These are phyloP conservation scores for Climacteris rufus DNA, from an alignment of 2,113 vertebrate species.

Conservation along the genomic window DNA sequence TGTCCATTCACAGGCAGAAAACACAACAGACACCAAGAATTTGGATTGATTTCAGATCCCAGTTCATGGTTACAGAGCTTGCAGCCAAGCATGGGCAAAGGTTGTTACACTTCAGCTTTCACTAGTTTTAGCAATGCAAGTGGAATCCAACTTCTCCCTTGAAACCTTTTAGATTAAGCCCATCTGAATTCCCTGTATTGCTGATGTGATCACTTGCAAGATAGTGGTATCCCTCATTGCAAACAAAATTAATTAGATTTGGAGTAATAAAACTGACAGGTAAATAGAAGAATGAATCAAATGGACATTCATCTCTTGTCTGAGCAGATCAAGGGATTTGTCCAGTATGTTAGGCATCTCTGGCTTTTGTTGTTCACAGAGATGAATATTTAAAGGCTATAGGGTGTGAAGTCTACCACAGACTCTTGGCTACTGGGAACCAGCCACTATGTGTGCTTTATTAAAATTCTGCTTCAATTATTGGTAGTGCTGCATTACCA, in stretches of 20 bases:
- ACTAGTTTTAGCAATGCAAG: neutral
- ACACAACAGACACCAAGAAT: neutral
- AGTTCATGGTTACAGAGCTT: neutral
- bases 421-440: constrained; percentile 28
- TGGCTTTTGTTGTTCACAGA: neutral
- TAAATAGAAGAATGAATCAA: neutral
- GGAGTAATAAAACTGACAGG: neutral
- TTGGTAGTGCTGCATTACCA: constrained; percentile 16
- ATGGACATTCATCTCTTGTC: constrained; percentile 34
- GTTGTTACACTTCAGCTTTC: neutral
- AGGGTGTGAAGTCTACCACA: constrained; percentile 17
- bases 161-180: neutral
- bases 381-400: constrained; percentile 57
- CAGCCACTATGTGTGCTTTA: constrained; percentile 17
- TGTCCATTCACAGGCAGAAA: neutral
- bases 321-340: constrained; percentile 43
- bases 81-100: neutral
- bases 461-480: constrained; percentile 68
- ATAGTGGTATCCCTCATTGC: neutral
- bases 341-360: constrained; percentile 40
- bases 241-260: constrained; percentile 36
- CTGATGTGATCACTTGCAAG: neutral
- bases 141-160: neutral
- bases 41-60: neutral
- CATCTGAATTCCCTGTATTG: neutral